A percentile compares a stretch with the other conserved stretches of the same genome.
Evolutionary conservation across 1,140 invertebrate species (phyloP).

Genomic region (Eciton burchellii): DNA sequence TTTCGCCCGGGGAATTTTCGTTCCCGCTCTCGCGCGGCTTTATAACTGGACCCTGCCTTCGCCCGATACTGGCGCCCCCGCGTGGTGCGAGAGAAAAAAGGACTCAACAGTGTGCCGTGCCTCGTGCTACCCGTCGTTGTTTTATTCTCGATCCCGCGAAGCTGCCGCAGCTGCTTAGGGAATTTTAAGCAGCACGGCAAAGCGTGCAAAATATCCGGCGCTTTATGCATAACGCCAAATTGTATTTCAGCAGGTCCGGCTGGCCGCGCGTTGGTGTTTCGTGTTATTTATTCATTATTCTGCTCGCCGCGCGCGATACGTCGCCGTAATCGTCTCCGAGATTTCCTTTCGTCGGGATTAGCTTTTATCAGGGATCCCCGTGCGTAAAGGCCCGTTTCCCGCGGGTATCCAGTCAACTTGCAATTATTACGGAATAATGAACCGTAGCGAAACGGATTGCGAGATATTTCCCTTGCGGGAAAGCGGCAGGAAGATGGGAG

Average conservation of each 20-base stretch:
- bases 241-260: conserved; percentile 13
- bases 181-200: conserved; percentile 54
- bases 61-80: conserved; percentile 46
- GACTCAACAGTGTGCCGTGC: conserved; percentile 46
- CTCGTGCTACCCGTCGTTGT: conserved; percentile 52
- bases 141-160: conserved; percentile 66
- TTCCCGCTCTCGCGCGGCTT: conserved; percentile 68
- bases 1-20: conserved; percentile 73
- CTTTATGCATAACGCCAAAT: conserved; percentile 29
- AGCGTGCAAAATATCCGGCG: conserved; percentile 42
- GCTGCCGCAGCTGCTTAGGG: conserved; percentile 51
- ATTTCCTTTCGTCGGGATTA: background rate
- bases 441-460: background rate
- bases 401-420: background rate
- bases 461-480: background rate
- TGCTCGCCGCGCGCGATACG: background rate
- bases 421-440: background rate
- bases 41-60: conserved; percentile 65
- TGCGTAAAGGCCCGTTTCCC: background rate
- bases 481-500: background rate
- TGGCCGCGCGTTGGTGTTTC: background rate
- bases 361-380: background rate
- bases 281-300: background rate
- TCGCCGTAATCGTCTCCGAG: background rate
- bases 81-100: conserved; percentile 50